phyloP scores from a whole-genome alignment of 2,888 invertebrate genomes.

The Hypomecis atomaria region DNA sequence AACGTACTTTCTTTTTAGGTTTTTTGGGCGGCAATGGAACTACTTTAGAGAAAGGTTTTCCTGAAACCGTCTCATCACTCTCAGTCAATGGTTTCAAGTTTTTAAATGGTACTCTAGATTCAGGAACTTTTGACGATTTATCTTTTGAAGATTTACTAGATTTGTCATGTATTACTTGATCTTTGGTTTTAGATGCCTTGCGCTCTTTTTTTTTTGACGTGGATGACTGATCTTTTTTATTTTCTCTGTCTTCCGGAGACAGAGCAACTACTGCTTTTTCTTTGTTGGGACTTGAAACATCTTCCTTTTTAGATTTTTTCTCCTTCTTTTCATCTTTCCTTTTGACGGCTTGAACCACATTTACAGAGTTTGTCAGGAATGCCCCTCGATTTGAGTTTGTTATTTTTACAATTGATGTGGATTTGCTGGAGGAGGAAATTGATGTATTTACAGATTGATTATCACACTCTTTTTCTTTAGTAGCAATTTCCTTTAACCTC shows the following conservation, averaged over 20 bases:
- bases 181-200: constrained; percentile 32
- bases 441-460: constrained; percentile 39
- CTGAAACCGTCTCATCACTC: constrained; percentile 54
- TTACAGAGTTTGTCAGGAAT: constrained; percentile 72
- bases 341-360: constrained; percentile 58
- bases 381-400: constrained; percentile 83
- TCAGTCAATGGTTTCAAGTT: constrained; percentile 60
- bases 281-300: constrained; percentile 23
- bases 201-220: constrained; percentile 21
- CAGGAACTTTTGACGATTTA: constrained; percentile 33
- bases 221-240: constrained; percentile 26
- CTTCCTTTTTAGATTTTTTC: constrained; percentile 40
- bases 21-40: constrained; percentile 58
- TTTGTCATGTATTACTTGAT: constrained; percentile 15
- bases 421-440: constrained; percentile 51
- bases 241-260: constrained; percentile 33
- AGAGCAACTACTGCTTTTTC: constrained; percentile 26
- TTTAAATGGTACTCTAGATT: constrained; percentile 57
- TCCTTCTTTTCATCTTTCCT: constrained; percentile 49
- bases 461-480: constrained; percentile 58
- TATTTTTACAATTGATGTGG: constrained; percentile 71
- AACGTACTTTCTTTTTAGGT: constrained; percentile 65
- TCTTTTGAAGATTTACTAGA: constrained; percentile 23
- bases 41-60: constrained; percentile 67
- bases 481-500: constrained; percentile 80